A percentile compares a stretch with the other conserved stretches of the same genome.
Evolutionary conservation across 2,797 vertebrate species (phyloP).

Genomic region (Rhinogobio ventralis): DNA sequence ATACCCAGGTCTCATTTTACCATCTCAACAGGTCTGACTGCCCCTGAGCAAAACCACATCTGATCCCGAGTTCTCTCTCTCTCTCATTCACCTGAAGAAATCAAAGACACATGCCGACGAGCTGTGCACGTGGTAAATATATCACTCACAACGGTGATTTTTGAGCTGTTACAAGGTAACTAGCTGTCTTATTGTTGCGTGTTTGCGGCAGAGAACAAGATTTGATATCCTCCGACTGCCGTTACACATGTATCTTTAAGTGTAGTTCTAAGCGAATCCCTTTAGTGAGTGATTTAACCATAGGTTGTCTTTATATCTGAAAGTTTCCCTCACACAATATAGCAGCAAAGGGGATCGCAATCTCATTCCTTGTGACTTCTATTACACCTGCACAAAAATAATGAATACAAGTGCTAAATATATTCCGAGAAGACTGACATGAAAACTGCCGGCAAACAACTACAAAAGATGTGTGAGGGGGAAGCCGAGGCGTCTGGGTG

Average conservation of each 20-base stretch:
- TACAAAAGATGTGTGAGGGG: constrained; percentile 46
- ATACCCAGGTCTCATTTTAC: constrained; percentile 26
- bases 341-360: constrained; percentile 41
- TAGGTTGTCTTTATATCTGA: constrained; percentile 46
- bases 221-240: constrained; percentile 19
- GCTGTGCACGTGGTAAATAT: neutral
- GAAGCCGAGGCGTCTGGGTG: constrained; percentile 45
- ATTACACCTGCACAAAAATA: constrained; percentile 51
- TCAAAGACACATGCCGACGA: constrained; percentile 32
- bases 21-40: constrained; percentile 26
- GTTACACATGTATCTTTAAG: constrained; percentile 38
- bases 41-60: constrained; percentile 24
- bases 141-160: neutral
- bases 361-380: constrained; percentile 52
- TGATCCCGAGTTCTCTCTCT: constrained; percentile 5
- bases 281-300: constrained; percentile 39
- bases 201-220: constrained; percentile 17
- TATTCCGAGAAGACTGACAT: constrained; percentile 50
- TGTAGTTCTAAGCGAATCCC: constrained; percentile 31
- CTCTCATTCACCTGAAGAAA: constrained; percentile 37
- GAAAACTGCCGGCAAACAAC: constrained; percentile 54
- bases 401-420: constrained; percentile 58
- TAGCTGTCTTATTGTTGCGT: neutral
- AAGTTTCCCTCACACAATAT: constrained; percentile 47
- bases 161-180: constrained; percentile 22